A percentile compares a stretch with the other conserved stretches of the same genome.
Conservation (phyloP, 2,113 vertebrate genomes). For the Carassius auratus region DNA sequence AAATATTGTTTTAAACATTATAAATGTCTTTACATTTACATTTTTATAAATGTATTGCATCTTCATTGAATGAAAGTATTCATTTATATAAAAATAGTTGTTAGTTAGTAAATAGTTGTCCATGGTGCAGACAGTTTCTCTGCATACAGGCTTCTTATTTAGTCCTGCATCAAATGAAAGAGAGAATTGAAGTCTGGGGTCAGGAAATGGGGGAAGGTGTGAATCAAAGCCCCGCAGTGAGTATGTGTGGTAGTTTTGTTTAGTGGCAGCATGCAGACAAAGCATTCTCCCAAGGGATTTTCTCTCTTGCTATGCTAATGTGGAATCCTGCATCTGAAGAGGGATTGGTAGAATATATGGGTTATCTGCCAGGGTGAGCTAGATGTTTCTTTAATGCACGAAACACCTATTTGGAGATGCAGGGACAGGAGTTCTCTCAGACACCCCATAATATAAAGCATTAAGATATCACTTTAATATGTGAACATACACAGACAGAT, state of each 20-base stretch:
- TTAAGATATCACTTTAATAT: neutral
- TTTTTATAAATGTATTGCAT: neutral
- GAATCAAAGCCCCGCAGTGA: slow-evolving; percentile 23
- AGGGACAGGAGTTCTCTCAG: neutral
- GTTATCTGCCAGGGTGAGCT: slow-evolving; percentile 54
- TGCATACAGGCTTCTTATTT: slow-evolving; percentile 29
- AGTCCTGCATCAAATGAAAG: slow-evolving; percentile 15
- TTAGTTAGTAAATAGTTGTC: neutral
- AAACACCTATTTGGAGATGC: neutral
- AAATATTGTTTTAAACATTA: neutral
- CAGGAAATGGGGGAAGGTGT: slow-evolving; percentile 45
- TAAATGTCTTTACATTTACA: neutral
- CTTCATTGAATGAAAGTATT: neutral
- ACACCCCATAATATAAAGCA: neutral
- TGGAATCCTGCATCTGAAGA: slow-evolving; percentile 42
- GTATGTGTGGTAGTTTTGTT: slow-evolving; percentile 46
- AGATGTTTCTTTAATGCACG: slow-evolving; percentile 35
- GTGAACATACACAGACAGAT: neutral
- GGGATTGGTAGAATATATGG: slow-evolving; percentile 43
- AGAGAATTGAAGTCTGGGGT: slow-evolving; percentile 31
- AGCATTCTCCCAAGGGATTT: slow-evolving; percentile 53
- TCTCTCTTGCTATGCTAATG: slow-evolving; percentile 55
- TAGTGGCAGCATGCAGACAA: slow-evolving; percentile 55
- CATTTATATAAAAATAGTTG: neutral
- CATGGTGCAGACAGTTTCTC: neutral